Evolutionary conservation across 2,113 vertebrate species (phyloP).

Genomic region (Bubo scandiacus): DNA sequence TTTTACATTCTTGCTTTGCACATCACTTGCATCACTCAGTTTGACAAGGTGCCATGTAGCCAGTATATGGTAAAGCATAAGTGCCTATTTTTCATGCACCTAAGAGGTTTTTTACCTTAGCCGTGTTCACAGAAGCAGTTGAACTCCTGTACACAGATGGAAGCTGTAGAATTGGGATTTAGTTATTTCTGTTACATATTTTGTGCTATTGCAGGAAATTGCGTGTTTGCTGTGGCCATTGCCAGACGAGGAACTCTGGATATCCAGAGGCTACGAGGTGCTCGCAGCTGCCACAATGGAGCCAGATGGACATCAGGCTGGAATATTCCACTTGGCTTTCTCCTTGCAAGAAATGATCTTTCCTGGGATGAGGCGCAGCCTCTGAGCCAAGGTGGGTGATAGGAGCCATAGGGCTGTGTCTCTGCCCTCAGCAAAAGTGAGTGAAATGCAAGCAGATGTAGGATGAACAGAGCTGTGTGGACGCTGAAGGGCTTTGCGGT

Average conservation of each 20-base stretch:
- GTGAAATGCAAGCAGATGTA: background rate
- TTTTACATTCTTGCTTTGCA: background rate
- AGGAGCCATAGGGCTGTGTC: background rate
- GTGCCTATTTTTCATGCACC: background rate
- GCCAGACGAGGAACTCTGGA: constrained; percentile 77
- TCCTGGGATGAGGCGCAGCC: constrained; percentile 83
- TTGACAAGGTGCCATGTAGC: background rate
- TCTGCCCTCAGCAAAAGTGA: background rate
- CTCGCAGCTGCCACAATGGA: constrained; percentile 85
- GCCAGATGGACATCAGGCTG: constrained; percentile 87
- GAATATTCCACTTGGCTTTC: constrained; percentile 87
- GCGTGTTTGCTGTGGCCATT: constrained; percentile 84
- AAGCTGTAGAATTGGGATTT: background rate
- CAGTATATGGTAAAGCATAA: background rate
- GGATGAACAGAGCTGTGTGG: background rate
- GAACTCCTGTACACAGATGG: background rate
- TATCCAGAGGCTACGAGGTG: constrained; percentile 76
- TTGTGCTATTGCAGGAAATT: constrained; percentile 71
- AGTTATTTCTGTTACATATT: background rate
- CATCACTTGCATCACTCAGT: background rate
- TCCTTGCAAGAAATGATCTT: constrained; percentile 83
- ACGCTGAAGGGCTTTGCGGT: background rate
- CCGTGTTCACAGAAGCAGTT: background rate
- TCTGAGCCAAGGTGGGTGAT: constrained; percentile 78
- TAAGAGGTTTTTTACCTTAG: background rate